phyloP scores from a whole-genome alignment of 2,797 vertebrate genomes.

The Argya squamiceps region DNA sequence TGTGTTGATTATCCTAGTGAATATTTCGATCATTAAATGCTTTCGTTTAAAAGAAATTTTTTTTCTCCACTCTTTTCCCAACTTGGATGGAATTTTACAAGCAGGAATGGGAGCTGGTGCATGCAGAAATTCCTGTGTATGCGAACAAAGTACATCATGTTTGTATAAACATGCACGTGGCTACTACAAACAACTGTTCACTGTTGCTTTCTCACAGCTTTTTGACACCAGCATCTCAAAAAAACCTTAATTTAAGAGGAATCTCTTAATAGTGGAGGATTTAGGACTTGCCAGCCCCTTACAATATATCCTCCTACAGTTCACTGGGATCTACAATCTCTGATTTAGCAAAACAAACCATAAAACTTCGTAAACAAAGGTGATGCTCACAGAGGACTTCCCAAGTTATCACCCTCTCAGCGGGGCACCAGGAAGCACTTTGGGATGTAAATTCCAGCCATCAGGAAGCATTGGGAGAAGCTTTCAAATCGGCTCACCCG shows the following conservation, averaged over 20 bases:
- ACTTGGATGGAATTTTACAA: neutral
- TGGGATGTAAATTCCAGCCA: neutral
- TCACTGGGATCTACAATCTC: neutral
- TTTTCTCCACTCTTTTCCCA: neutral
- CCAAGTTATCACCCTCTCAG: neutral
- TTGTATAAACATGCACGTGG: neutral
- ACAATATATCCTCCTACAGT: neutral
- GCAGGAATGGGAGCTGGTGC: neutral
- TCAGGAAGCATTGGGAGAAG: neutral
- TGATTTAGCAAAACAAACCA: neutral
- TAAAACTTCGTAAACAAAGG: neutral
- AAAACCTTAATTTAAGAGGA: neutral
- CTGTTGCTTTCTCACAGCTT: neutral
- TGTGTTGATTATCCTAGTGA: neutral
- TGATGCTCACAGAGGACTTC: neutral
- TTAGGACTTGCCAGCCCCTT: neutral
- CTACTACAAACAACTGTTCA: neutral
- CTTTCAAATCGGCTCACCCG: neutral
- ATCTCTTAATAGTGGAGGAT: neutral
- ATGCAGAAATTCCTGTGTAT: neutral
- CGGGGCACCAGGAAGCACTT: neutral
- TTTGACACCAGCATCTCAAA: neutral
- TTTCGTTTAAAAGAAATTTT: neutral
- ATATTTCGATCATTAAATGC: neutral
- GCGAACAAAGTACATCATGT: neutral